A percentile compares a stretch with the other conserved stretches of the same genome.
Evolutionary conservation across 2,113 vertebrate genomes (phyloP).

Genomic region (Odobenus rosmarus): DNA sequence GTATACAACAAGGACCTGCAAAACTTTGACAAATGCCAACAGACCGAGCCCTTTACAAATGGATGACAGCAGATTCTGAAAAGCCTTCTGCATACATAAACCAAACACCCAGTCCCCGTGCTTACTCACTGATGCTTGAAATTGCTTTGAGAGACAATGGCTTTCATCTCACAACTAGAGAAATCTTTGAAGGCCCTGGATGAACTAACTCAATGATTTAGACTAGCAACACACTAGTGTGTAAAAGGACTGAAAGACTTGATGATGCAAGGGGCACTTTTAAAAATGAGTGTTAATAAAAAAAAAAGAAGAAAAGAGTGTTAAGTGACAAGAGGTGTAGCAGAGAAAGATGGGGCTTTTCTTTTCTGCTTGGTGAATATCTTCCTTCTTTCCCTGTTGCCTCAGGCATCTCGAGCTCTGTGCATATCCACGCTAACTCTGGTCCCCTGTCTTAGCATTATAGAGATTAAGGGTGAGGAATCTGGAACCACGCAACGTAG

Average conservation of each 20-base stretch:
- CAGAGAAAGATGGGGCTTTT: background rate
- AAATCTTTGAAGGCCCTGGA: background rate
- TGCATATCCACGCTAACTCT: background rate
- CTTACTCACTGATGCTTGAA: slow-evolving; percentile 67
- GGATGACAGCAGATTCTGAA: background rate
- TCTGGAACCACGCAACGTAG: background rate
- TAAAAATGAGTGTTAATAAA: background rate
- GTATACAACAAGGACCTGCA: background rate
- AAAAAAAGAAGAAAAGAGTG: background rate
- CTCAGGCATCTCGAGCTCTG: background rate
- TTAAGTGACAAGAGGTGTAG: background rate
- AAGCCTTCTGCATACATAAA: slow-evolving; percentile 37
- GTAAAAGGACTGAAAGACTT: background rate
- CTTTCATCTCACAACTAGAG: slow-evolving; percentile 59
- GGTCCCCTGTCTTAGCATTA: background rate
- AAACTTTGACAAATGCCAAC: slow-evolving; percentile 37
- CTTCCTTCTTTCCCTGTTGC: background rate
- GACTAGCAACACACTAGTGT: background rate
- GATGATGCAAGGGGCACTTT: background rate
- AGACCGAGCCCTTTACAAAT: background rate
- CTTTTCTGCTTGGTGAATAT: background rate
- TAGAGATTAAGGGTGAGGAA: background rate
- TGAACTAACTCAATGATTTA: slow-evolving; percentile 51
- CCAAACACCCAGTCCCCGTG: background rate
- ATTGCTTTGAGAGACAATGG: slow-evolving; percentile 66